phyloP scores from a whole-genome alignment of 2,888 invertebrate species.

The Himalopsyche anomala region DNA sequence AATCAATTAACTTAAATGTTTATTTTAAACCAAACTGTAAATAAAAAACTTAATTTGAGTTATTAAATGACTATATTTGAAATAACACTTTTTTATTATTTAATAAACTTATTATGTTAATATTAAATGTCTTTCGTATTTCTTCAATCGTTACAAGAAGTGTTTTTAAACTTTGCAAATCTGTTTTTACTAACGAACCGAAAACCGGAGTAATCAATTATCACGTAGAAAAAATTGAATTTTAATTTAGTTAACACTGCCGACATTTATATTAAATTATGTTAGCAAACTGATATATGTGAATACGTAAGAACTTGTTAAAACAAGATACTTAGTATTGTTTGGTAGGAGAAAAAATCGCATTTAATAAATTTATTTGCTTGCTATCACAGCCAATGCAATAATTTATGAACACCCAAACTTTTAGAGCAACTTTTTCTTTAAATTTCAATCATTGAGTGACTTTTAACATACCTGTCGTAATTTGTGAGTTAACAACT shows the following conservation, averaged over 20 bases:
- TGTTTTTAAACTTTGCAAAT: background rate
- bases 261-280: slow-evolving; percentile 4
- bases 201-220: background rate
- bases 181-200: background rate
- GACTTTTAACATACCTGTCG: slow-evolving; percentile 13
- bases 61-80: too few species aligned
- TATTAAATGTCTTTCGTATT: too few species aligned
- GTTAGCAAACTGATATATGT: background rate
- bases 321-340: slow-evolving; percentile 25
- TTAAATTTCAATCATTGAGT: slow-evolving; percentile 7
- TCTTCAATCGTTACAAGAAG: background rate
- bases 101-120: too few species aligned
- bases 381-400: background rate
- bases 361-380: background rate
- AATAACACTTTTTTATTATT: too few species aligned
- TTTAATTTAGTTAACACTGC: background rate
- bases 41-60: too few species aligned
- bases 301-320: slow-evolving; percentile 26
- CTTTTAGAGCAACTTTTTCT: background rate
- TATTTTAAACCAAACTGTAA: too few species aligned
- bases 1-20: too few species aligned
- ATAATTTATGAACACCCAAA: slow-evolving; percentile 21
- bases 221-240: background rate
- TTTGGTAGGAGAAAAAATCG: background rate
- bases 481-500: too few species aligned